These are phyloP conservation scores for Cordilura impudica DNA, from an alignment of 2,888 invertebrate genomes.

Conservation along the genomic window DNA sequence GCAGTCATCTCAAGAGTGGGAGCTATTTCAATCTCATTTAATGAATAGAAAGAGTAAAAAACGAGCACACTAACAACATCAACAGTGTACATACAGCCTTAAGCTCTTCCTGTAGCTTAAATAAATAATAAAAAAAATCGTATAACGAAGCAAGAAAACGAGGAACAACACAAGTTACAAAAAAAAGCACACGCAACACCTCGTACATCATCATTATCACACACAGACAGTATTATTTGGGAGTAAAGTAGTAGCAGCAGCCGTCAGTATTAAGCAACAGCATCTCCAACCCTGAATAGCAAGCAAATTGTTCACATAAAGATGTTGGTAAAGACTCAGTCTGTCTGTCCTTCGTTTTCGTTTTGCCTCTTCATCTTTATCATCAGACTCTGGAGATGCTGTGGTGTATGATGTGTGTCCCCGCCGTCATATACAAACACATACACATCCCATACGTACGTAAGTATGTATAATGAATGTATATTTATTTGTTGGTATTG, in stretches of 20 bases:
- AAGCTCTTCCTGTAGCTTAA: conserved; percentile 58
- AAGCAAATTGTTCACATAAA: conserved; percentile 47
- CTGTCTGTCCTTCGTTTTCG: conserved; percentile 32
- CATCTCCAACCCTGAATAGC: conserved; percentile 56
- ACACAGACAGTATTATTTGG: conserved; percentile 22
- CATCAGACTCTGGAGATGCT: conserved; percentile 48
- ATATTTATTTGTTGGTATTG: background rate
- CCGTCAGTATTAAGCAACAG: conserved; percentile 51
- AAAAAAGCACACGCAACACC: conserved; percentile 56
- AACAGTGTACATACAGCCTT: conserved; percentile 3
- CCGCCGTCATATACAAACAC: conserved; percentile 33
- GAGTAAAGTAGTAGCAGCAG: background rate
- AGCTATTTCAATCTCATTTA: conserved; percentile 22
- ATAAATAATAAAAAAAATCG: background rate
- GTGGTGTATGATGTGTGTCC: conserved; percentile 48
- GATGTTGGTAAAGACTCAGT: conserved; percentile 30
- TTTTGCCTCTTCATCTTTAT: conserved; percentile 23
- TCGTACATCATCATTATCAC: conserved; percentile 53
- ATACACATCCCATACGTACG: background rate
- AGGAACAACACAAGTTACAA: conserved; percentile 13
- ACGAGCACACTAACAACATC: conserved; percentile 7
- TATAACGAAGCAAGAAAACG: conserved; percentile 21
- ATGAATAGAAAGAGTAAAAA: background rate
- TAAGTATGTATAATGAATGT: background rate
- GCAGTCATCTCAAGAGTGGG: conserved; percentile 19